These are phyloP conservation scores for Sinodicranocentrus sp. DNA, from an alignment of 2,888 invertebrate species.

Conservation along the genomic window DNA sequence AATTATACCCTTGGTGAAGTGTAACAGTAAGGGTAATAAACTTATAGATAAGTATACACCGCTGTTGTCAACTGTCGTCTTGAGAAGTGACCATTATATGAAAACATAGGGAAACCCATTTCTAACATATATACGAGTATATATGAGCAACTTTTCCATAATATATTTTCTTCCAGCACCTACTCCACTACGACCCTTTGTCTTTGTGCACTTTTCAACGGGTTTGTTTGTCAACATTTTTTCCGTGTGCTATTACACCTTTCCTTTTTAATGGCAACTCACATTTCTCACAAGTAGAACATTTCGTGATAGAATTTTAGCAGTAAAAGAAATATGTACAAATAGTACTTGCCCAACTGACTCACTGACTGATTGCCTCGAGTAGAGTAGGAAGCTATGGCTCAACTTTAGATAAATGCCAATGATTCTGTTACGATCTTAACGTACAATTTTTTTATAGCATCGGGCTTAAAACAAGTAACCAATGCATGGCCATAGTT, in stretches of 20 bases:
- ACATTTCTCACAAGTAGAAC: background rate
- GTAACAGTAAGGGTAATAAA: slow-evolving; percentile 52
- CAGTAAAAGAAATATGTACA: slow-evolving; percentile 1
- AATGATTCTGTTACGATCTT: too few species aligned
- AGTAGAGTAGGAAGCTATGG: background rate
- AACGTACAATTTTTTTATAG: too few species aligned
- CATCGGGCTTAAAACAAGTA: too few species aligned
- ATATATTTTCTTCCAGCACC: too few species aligned
- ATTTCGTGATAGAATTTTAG: background rate
- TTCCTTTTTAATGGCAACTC: background rate
- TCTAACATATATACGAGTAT: too few species aligned
- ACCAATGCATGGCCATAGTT: too few species aligned
- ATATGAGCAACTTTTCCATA: too few species aligned
- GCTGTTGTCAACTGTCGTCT: slow-evolving; percentile 56
- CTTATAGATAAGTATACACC: slow-evolving; percentile 21
- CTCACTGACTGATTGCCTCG: background rate
- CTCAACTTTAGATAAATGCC: background rate
- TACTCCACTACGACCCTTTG: too few species aligned
- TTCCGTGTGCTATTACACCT: slow-evolving; percentile 4
- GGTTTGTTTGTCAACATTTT: slow-evolving; percentile 26
- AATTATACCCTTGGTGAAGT: slow-evolving; percentile 41
- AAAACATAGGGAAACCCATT: background rate
- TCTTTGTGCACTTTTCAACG: slow-evolving; percentile 48
- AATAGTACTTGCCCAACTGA: background rate
- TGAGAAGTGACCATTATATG: background rate